These are phyloP conservation scores for Pseudobourletiella spinata DNA, from an alignment of 1,140 invertebrate genomes.

Conservation along the genomic window DNA sequence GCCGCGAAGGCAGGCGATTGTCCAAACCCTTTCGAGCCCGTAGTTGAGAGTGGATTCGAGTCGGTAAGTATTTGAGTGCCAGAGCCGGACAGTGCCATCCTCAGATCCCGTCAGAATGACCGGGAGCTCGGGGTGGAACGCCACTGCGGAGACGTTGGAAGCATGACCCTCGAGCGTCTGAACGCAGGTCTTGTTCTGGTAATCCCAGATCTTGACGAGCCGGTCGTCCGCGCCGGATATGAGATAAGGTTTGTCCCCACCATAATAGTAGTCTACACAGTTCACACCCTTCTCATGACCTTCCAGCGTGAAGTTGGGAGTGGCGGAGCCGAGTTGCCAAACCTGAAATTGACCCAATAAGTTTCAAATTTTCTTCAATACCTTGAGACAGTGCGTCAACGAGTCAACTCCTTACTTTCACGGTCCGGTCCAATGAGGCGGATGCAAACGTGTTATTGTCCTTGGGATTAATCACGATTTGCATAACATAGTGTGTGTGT, in stretches of 20 bases:
- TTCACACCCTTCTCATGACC: conserved; percentile 99
- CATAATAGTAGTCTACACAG: conserved; percentile 98
- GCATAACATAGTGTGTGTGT: conserved; percentile 99
- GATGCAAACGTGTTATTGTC: conserved; percentile 99
- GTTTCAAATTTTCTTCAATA: no score
- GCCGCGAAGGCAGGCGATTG: conserved; percentile 87
- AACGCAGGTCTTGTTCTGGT: conserved; percentile 99
- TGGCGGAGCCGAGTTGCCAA: conserved; percentile 94
- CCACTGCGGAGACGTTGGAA: conserved; percentile 86
- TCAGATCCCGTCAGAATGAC: conserved; percentile 96
- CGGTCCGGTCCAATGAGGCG: conserved; percentile 91
- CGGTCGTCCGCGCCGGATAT: conserved; percentile 98
- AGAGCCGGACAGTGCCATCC: conserved; percentile 90
- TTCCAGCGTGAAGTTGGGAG: conserved; percentile 95
- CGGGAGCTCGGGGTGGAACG: conserved; percentile 95
- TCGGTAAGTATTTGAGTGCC: conserved; percentile 96
- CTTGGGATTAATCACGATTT: conserved; percentile 98
- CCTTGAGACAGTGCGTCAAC: no score
- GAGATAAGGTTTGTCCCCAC: conserved; percentile 99
- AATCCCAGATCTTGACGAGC: conserved; percentile 98
- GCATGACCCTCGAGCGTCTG: conserved; percentile 96
- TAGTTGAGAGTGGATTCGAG: conserved; percentile 96
- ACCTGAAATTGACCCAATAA: conserved; percentile 56
- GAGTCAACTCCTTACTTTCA: conserved; percentile 79
- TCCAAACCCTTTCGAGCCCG: conserved; percentile 96